phyloP scores from a whole-genome alignment of 2,888 invertebrate species.

The Amphimallon solstitiale region DNA sequence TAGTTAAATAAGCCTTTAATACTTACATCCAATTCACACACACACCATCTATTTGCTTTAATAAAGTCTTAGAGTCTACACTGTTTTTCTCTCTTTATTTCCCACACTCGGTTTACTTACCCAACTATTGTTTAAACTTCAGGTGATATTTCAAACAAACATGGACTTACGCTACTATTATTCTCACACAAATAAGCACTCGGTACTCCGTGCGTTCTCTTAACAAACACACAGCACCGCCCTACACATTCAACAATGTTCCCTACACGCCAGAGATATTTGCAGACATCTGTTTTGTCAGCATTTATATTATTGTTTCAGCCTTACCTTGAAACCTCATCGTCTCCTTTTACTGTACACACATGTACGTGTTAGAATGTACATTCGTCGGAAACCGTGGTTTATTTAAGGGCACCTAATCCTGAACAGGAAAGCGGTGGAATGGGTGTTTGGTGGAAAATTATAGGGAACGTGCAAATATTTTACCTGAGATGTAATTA shows the following conservation, averaged over 20 bases:
- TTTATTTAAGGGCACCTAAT: too few species aligned
- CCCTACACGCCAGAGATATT: not conserved
- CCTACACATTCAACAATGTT: too few species aligned
- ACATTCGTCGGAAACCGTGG: not conserved
- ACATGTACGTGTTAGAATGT: not conserved
- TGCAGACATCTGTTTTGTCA: not conserved
- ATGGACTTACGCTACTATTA: not conserved
- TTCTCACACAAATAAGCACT: not conserved
- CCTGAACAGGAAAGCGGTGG: too few species aligned
- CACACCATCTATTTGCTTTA: not conserved
- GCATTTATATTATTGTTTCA: conserved; percentile 1
- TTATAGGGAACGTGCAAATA: too few species aligned
- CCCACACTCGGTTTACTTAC: not conserved
- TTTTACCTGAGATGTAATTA: too few species aligned
- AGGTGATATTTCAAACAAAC: not conserved
- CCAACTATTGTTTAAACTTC: not conserved
- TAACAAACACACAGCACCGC: not conserved
- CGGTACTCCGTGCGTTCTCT: not conserved
- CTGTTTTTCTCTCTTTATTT: not conserved
- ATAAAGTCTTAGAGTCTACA: too few species aligned
- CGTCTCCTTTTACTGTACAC: not conserved
- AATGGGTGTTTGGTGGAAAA: too few species aligned
- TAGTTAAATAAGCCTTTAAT: not conserved
- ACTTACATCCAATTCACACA: not conserved
- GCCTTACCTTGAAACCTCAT: not conserved